phyloP scores from a whole-genome alignment of 2,797 vertebrate species.

The Cirrhinus mrigala region DNA sequence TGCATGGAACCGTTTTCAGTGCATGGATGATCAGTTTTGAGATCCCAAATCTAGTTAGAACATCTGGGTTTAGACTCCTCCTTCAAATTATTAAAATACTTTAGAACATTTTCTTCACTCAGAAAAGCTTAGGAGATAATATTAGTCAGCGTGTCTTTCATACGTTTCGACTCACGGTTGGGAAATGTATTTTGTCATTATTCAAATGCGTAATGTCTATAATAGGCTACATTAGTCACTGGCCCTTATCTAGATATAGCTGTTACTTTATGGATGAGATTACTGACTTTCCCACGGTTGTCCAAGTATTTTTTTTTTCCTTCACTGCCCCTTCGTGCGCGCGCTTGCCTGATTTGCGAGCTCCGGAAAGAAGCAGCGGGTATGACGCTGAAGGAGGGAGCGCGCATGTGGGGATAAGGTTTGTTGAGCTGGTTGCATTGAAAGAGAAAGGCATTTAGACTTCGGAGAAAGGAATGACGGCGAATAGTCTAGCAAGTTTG shows the following conservation, averaged over 20 bases:
- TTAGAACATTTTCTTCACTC: background rate
- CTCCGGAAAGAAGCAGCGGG: slow-evolving; percentile 33
- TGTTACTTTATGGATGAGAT: slow-evolving; percentile 24
- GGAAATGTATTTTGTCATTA: background rate
- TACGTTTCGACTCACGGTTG: background rate
- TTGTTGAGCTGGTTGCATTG: slow-evolving; percentile 42
- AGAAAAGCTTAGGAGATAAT: background rate
- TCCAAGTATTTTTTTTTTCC: background rate
- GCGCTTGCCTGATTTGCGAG: slow-evolving; percentile 48
- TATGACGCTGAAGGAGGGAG: slow-evolving; percentile 48
- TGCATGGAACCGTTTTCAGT: background rate
- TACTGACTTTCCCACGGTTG: slow-evolving; percentile 49
- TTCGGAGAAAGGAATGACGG: slow-evolving; percentile 33
- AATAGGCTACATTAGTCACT: background rate
- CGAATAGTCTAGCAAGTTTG: slow-evolving; percentile 53
- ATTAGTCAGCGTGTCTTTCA: background rate
- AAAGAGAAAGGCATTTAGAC: slow-evolving; percentile 18
- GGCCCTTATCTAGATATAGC: slow-evolving; percentile 6
- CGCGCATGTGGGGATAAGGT: slow-evolving; percentile 58
- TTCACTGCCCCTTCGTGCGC: background rate
- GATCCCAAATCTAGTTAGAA: background rate
- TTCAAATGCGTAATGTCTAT: background rate
- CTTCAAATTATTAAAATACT: background rate
- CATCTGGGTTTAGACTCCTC: background rate
- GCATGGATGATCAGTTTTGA: background rate